A percentile compares a stretch with the other conserved stretches of the same genome.
phyloP scores from a whole-genome alignment of 2,113 vertebrate genomes.

The Lates calcarifer region DNA sequence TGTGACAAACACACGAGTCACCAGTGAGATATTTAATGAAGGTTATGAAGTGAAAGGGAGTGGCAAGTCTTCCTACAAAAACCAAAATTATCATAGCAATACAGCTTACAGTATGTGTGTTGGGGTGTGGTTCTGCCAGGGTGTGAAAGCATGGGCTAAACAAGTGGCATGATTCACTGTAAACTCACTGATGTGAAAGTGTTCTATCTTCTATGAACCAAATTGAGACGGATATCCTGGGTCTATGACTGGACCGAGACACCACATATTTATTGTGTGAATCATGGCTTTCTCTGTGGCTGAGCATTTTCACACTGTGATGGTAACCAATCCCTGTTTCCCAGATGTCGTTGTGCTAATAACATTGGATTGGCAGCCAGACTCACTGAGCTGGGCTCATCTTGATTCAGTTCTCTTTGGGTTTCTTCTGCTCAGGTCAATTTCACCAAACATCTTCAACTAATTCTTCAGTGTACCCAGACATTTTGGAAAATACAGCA shows the following conservation, averaged over 20 bases:
- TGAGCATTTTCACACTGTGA: conserved; percentile 66
- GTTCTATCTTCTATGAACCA: conserved; percentile 36
- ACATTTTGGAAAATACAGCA: background rate
- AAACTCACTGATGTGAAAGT: conserved; percentile 29
- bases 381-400: background rate
- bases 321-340: conserved; percentile 45
- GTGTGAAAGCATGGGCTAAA: conserved; percentile 64
- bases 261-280: conserved; percentile 68
- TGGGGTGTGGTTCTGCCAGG: conserved; percentile 61
- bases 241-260: conserved; percentile 64
- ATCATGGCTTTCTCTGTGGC: conserved; percentile 68
- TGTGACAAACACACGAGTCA: conserved; percentile 55
- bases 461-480: background rate
- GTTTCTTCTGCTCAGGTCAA: conserved; percentile 3
- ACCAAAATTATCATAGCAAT: conserved; percentile 40
- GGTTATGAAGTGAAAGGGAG: conserved; percentile 47
- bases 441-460: background rate
- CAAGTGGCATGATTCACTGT: conserved; percentile 58
- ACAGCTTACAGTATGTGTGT: conserved; percentile 28
- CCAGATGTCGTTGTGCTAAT: conserved; percentile 27
- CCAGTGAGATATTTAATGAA: conserved; percentile 43
- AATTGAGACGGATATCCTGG: conserved; percentile 62
- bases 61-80: conserved; percentile 44
- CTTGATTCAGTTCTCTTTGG: background rate
- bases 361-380: conserved; percentile 1